Evolutionary conservation across 1,140 invertebrate genomes (phyloP).

Genomic region (Lanistes nyassanus): DNA sequence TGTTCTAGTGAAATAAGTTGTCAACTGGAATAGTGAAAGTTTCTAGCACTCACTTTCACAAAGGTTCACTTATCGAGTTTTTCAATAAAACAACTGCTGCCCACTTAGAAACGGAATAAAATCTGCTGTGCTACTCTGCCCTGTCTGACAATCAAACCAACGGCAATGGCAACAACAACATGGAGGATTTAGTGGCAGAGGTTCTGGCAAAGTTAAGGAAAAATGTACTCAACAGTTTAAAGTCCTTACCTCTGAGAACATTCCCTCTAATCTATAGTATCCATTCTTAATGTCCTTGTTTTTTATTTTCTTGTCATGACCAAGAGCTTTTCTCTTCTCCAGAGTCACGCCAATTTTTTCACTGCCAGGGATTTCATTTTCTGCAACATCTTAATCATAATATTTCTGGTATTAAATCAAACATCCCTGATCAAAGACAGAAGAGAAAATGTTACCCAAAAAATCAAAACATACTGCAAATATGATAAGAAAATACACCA

Average conservation of each 20-base stretch:
- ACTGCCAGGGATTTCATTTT: conserved; percentile 44
- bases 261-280: conserved; percentile 79
- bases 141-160: too few relatives aligned
- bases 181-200: too few relatives aligned
- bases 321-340: conserved; percentile 36
- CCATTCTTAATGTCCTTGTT: conserved; percentile 82
- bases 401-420: not conserved
- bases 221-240: too few relatives aligned
- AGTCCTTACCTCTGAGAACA: conserved; percentile 1
- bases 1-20: too few relatives aligned
- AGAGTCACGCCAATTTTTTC: conserved; percentile 32
- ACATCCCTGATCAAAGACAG: too few relatives aligned
- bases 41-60: too few relatives aligned
- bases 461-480: not conserved
- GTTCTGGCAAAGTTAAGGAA: not conserved
- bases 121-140: too few relatives aligned
- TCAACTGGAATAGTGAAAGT: too few relatives aligned
- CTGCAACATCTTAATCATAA: conserved; percentile 34
- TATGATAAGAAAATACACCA: not conserved
- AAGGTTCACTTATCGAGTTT: too few relatives aligned
- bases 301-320: conserved; percentile 72
- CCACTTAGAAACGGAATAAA: too few relatives aligned
- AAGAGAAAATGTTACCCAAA: not conserved
- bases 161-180: too few relatives aligned
- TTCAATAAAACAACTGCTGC: too few relatives aligned